A percentile compares a stretch with the other conserved stretches of the same genome.
Evolutionary conservation across 1,140 invertebrate genomes (phyloP).

Genomic region (Hylyphantes graminicola): DNA sequence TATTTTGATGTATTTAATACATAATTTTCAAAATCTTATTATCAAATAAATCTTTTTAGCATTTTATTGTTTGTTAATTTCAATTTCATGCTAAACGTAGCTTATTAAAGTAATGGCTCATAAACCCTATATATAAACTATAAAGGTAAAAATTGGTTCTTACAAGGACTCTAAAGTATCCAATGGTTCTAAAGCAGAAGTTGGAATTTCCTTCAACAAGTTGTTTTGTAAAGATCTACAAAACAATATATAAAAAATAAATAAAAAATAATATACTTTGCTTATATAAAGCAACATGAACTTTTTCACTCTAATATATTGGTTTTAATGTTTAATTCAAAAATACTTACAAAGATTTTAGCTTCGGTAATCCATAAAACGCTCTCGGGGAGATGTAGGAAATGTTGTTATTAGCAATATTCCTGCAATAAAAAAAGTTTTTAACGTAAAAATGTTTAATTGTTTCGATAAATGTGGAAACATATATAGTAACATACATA

Average conservation of each 20-base stretch:
- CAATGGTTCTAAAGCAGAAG: constrained; percentile 1
- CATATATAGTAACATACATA: too few relatives aligned
- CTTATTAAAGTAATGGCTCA: too few relatives aligned
- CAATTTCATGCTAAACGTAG: too few relatives aligned
- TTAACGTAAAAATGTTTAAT: too few relatives aligned
- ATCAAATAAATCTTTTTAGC: too few relatives aligned
- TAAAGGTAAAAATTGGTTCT: not conserved
- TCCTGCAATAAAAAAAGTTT: constrained; percentile 1
- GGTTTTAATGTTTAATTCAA: not conserved
- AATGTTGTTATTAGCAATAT: constrained; percentile 41
- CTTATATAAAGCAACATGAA: not conserved
- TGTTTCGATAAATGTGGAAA: too few relatives aligned
- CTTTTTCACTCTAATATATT: not conserved
- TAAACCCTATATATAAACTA: too few relatives aligned
- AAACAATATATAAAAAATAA: not conserved
- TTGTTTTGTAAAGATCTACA: constrained; percentile 43
- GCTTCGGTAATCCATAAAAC: constrained; percentile 11
- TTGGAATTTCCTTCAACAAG: constrained; percentile 1
- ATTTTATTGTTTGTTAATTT: too few relatives aligned
- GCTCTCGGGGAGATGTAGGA: constrained; percentile 9
- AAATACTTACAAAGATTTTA: constrained; percentile 42
- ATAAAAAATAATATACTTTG: constrained; percentile 8
- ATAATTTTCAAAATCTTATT: too few relatives aligned
- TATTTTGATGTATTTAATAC: too few relatives aligned
- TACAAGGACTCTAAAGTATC: constrained; percentile 28